Conservation (phyloP, 2,797 vertebrate genomes). For the Platalea minor region DNA sequence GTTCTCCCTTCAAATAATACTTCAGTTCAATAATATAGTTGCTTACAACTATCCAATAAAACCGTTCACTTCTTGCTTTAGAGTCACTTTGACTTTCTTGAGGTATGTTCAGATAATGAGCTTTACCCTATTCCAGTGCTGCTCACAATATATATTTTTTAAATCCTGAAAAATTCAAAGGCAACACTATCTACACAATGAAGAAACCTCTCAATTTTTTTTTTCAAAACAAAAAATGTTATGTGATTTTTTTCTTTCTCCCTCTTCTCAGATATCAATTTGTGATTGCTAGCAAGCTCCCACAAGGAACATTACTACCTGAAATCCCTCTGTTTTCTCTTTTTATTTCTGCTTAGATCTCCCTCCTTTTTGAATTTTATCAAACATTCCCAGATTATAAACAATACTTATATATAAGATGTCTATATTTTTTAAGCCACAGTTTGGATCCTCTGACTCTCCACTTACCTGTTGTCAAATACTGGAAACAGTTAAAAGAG, state of each 20-base stretch:
- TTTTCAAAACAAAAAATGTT: background rate
- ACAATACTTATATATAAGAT: background rate
- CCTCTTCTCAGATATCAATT: background rate
- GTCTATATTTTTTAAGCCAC: background rate
- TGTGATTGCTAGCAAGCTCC: background rate
- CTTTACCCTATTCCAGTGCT: background rate
- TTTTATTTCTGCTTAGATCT: background rate
- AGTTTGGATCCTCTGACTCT: background rate
- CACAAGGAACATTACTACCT: background rate
- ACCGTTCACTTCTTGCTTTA: background rate
- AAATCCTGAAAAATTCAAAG: background rate
- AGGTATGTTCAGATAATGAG: background rate
- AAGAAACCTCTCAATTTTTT: background rate
- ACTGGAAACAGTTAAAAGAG: background rate
- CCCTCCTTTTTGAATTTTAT: background rate
- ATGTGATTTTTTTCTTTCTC: background rate
- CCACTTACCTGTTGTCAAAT: background rate
- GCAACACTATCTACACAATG: background rate
- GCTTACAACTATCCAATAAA: background rate
- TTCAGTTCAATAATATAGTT: background rate
- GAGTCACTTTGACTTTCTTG: background rate
- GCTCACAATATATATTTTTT: background rate
- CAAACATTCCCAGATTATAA: background rate
- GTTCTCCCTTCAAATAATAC: background rate
- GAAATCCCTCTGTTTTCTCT: background rate